Conservation (phyloP, 2,888 invertebrate genomes). For the Ctenicera cuprea region DNA sequence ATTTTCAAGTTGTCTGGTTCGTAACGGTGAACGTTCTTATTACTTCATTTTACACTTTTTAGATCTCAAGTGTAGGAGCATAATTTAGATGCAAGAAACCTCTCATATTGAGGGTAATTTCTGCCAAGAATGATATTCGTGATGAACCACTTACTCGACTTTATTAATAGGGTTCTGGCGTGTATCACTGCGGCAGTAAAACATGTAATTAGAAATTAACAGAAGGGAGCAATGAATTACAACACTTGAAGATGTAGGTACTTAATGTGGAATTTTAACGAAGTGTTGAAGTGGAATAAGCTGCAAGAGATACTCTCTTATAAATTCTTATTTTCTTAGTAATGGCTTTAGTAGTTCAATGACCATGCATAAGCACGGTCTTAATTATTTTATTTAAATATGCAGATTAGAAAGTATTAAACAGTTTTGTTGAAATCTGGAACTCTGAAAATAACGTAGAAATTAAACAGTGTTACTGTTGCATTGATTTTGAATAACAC, state of each 20-base stretch:
- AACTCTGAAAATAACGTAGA: too few relatives aligned
- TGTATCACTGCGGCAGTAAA: not conserved
- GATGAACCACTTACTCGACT: not conserved
- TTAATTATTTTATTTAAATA: too few relatives aligned
- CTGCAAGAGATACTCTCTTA: not conserved
- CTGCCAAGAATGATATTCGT: not conserved
- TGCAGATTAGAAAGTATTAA: too few relatives aligned
- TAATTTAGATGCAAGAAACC: not conserved
- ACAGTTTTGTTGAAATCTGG: too few relatives aligned
- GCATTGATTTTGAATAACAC: too few relatives aligned
- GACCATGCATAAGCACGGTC: not conserved
- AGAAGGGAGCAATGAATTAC: not conserved
- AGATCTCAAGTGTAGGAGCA: constrained; percentile 13
- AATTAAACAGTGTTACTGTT: too few relatives aligned
- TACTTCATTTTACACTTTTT: constrained; percentile 16
- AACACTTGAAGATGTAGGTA: not conserved
- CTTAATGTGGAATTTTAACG: constrained; percentile 9
- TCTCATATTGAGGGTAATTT: constrained; percentile 14
- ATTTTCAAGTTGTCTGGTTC: constrained; percentile 38
- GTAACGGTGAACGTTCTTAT: constrained; percentile 34
- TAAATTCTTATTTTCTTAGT: not conserved
- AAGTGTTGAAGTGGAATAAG: constrained; percentile 9
- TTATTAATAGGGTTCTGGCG: not conserved
- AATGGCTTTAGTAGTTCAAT: not conserved
- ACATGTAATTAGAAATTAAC: constrained; percentile 1